Evolutionary conservation across 2,113 vertebrate species (phyloP).

Genomic region (Tyto alba): DNA sequence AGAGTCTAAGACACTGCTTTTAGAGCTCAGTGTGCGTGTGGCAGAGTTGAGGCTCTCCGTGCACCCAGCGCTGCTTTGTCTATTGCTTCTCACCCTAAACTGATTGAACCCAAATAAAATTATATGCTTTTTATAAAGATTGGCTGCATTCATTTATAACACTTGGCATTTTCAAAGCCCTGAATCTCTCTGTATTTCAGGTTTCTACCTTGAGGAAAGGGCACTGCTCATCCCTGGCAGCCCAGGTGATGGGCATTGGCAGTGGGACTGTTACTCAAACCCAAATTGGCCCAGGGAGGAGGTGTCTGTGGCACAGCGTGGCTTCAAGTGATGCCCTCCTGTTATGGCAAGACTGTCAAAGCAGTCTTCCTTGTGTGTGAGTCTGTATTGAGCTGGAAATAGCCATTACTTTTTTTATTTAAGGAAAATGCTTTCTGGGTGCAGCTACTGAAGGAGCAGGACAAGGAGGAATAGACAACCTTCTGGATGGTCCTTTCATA

Average conservation of each 20-base stretch:
- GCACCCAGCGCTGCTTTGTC: too few relatives aligned
- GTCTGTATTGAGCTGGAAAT: neutral
- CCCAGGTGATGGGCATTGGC: neutral
- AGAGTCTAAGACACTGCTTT: too few relatives aligned
- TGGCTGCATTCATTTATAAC: too few relatives aligned
- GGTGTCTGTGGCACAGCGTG: fast-evolving
- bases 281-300: too few relatives aligned
- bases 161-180: neutral
- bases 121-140: too few relatives aligned
- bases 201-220: neutral
- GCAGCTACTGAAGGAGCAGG: neutral
- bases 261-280: neutral
- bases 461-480: neutral
- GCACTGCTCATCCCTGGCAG: fast-evolving
- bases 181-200: neutral
- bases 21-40: too few relatives aligned
- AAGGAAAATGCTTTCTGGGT: neutral
- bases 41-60: too few relatives aligned
- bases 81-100: too few relatives aligned
- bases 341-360: neutral
- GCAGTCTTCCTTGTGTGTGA: neutral
- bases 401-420: neutral
- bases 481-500: neutral
- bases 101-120: too few relatives aligned
- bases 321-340: neutral